Percentiles rank a stretch among this genome's conserved stretches.
Conservation (phyloP, 2,113 vertebrate genomes). For the Onychostruthus taczanowskii region DNA sequence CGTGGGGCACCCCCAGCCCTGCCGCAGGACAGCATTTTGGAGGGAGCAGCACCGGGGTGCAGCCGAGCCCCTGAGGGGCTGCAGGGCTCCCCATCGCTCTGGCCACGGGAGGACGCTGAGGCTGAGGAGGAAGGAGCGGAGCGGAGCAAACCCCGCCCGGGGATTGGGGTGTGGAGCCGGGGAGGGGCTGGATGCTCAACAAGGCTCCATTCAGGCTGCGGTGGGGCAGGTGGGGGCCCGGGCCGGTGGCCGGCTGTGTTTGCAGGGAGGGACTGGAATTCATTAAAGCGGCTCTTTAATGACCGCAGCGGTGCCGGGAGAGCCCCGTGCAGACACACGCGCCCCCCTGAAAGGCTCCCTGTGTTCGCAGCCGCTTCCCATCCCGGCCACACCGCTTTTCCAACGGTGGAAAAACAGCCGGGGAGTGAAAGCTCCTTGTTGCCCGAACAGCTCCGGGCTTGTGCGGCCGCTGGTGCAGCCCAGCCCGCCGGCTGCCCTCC, state of each 20-base stretch:
- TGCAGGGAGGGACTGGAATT: conserved; percentile 18
- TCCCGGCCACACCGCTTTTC: neutral
- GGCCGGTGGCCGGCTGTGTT: neutral
- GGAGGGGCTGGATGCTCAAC: neutral
- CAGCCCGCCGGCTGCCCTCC: neutral
- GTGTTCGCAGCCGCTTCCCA: neutral
- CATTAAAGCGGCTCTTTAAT: conserved; percentile 25
- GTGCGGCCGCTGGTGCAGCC: neutral
- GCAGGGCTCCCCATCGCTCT: fast-evolving
- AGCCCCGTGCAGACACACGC: neutral
- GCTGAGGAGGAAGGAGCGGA: neutral
- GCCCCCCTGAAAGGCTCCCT: conserved; percentile 1
- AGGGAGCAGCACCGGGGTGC: neutral
- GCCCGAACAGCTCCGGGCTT: conserved; percentile 27
- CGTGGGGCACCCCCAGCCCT: neutral
- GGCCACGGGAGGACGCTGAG: neutral
- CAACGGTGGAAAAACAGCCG: conserved; percentile 44
- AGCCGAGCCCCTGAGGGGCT: fast-evolving
- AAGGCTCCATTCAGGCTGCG: conserved; percentile 47
- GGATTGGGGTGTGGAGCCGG: neutral
- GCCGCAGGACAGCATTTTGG: fast-evolving
- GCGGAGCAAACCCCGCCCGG: neutral
- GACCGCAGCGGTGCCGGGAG: neutral
- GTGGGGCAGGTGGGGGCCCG: neutral
- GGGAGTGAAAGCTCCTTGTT: conserved; percentile 24